Conservation (phyloP, 2,888 invertebrate genomes). For the Oligia strigilis region DNA sequence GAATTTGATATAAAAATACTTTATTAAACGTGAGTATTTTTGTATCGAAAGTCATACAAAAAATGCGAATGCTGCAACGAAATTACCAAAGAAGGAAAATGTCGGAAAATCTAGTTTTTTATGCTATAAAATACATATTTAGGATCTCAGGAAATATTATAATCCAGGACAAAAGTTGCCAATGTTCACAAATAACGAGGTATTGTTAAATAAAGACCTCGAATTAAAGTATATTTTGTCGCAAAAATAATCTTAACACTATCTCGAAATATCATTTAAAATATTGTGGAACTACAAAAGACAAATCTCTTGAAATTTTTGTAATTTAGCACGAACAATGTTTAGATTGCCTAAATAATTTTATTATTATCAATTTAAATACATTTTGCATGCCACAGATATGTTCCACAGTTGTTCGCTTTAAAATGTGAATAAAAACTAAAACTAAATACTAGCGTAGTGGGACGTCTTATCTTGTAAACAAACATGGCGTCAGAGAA, state of each 20-base stretch:
- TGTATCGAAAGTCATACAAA: background rate
- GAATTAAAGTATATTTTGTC: background rate
- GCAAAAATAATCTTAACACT: background rate
- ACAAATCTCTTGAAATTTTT: background rate
- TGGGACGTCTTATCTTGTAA: conserved; percentile 50
- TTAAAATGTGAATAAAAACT: conserved; percentile 11
- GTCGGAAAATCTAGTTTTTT: background rate
- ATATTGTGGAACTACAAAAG: background rate
- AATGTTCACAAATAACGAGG: background rate
- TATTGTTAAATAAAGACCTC: background rate
- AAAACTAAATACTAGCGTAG: conserved; percentile 8
- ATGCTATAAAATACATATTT: background rate
- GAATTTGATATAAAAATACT: background rate
- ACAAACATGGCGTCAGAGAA: conserved; percentile 54
- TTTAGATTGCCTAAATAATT: conserved; percentile 1
- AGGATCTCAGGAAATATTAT: background rate
- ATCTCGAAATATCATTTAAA: background rate
- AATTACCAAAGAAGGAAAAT: no score
- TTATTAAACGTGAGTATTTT: background rate
- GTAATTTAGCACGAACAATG: background rate
- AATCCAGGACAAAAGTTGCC: background rate
- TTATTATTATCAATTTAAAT: conserved; percentile 2
- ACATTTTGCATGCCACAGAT: background rate
- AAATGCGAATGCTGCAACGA: background rate
- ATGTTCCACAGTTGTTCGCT: background rate